Conservation (phyloP, 2,113 vertebrate species). For the Tylochromis polylepis region DNA sequence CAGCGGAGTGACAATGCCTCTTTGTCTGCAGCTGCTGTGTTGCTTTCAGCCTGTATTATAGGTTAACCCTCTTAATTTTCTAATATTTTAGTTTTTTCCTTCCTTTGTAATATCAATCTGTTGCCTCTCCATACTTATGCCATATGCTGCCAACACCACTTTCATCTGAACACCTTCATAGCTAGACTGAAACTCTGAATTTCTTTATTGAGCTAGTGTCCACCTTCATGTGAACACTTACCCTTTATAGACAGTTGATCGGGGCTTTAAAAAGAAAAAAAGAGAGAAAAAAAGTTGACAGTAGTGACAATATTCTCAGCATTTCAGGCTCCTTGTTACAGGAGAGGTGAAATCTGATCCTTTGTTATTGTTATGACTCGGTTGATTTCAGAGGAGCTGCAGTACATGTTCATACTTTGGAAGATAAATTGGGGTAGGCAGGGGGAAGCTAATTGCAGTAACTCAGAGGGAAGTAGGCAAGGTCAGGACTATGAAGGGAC, state of each 20-base stretch:
- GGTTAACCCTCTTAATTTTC: neutral
- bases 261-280: neutral
- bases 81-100: neutral
- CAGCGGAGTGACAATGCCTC: neutral
- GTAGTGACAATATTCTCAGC: neutral
- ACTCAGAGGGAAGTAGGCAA: neutral
- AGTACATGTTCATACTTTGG: neutral
- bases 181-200: neutral
- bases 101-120: neutral
- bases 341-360: neutral
- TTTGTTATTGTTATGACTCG: slow-evolving; percentile 1
- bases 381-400: neutral
- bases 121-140: neutral
- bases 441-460: neutral
- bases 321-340: slow-evolving; percentile 6
- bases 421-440: neutral
- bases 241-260: neutral
- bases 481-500: slow-evolving; percentile 9
- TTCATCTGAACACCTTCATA: neutral
- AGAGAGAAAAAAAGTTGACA: neutral
- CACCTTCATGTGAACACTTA: neutral
- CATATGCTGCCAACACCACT: neutral
- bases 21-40: neutral
- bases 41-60: neutral
- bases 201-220: neutral